Conservation (phyloP, 2,113 vertebrate genomes). For the Setophaga coronata region DNA sequence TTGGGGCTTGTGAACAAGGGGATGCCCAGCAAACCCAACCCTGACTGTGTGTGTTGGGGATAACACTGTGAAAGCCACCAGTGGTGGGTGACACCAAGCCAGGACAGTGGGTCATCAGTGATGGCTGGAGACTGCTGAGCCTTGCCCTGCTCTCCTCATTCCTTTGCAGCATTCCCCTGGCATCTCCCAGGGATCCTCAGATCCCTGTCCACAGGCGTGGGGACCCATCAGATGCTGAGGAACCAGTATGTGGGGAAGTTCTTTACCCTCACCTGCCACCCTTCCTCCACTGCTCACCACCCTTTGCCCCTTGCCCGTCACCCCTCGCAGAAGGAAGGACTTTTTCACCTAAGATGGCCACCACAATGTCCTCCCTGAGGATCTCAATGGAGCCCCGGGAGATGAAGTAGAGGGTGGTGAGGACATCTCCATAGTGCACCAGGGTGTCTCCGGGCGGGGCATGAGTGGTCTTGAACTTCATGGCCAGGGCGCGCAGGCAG, state of each 20-base stretch:
- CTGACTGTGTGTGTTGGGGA: accelerated
- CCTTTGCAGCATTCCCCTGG: neutral
- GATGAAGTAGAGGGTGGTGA: constrained; percentile 96
- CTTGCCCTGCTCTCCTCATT: neutral
- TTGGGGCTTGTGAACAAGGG: neutral
- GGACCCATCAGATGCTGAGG: neutral
- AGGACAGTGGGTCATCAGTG: neutral
- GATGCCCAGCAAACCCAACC: accelerated
- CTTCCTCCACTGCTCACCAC: neutral
- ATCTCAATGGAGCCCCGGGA: constrained; percentile 98
- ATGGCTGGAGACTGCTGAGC: neutral
- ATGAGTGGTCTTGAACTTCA: constrained; percentile 95
- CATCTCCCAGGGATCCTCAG: neutral
- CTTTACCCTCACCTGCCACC: neutral
- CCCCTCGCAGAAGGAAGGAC: neutral
- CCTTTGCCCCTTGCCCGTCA: neutral
- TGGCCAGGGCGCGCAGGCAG: constrained; percentile 91
- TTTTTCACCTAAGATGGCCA: constrained; percentile 91
- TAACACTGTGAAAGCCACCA: neutral
- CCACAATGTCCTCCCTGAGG: constrained; percentile 90
- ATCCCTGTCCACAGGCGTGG: accelerated
- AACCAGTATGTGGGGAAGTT: neutral
- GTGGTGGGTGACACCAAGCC: neutral
- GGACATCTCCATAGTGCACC: constrained; percentile 93
- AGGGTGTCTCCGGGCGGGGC: constrained; percentile 94